phyloP scores from a whole-genome alignment of 2,797 vertebrate genomes.

The Phoebastria nigripes region DNA sequence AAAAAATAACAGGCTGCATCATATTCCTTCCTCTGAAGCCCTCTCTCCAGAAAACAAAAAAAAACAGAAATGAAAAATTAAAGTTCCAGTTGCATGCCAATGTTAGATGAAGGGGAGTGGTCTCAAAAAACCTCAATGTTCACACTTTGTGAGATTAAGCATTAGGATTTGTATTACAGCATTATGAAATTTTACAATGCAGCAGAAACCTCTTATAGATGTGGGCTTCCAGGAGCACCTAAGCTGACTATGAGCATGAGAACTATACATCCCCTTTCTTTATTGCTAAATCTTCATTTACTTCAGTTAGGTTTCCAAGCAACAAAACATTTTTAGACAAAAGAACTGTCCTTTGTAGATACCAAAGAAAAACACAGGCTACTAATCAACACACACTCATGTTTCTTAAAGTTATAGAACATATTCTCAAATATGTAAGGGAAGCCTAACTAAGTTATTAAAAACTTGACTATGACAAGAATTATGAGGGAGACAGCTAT shows the following conservation, averaged over 20 bases:
- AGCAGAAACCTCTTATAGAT: constrained; percentile 2
- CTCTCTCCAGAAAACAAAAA: background rate
- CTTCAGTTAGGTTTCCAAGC: constrained; percentile 46
- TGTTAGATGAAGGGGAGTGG: background rate
- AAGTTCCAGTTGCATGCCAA: background rate
- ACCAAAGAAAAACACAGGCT: background rate
- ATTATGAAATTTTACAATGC: background rate
- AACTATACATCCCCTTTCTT: background rate
- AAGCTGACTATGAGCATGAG: background rate
- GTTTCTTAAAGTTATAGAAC: background rate
- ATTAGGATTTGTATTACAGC: background rate
- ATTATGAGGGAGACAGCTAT: background rate
- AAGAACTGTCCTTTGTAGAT: background rate
- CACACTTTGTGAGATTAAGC: background rate
- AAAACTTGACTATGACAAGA: background rate
- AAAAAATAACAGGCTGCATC: background rate
- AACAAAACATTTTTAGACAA: constrained; percentile 52
- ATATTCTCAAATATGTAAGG: background rate
- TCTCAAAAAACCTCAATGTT: background rate
- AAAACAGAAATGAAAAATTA: background rate
- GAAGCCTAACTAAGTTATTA: background rate
- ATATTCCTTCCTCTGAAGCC: background rate
- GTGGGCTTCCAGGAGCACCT: background rate
- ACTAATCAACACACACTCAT: background rate
- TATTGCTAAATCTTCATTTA: constrained; percentile 23